phyloP scores from a whole-genome alignment of 2,797 vertebrate genomes.

The Rhynchonycteris naso region DNA sequence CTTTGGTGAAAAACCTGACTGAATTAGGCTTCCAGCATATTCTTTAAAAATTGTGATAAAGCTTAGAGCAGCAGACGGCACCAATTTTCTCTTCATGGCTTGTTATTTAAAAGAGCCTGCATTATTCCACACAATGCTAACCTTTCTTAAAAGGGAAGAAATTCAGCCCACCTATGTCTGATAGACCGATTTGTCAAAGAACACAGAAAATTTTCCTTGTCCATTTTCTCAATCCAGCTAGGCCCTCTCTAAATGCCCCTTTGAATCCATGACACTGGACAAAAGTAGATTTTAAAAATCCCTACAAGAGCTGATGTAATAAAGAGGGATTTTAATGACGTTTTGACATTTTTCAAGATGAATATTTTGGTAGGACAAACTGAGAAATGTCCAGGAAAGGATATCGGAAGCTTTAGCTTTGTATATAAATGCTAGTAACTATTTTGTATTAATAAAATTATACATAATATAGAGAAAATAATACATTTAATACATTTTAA shows the following conservation, averaged over 20 bases:
- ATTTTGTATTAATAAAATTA: constrained; percentile 35
- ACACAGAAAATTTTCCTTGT: background rate
- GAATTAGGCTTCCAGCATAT: constrained; percentile 9
- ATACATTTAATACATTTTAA: background rate
- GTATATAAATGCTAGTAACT: background rate
- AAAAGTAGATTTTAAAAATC: background rate
- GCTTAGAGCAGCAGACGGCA: background rate
- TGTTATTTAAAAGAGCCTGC: constrained; percentile 56
- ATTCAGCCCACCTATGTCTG: background rate
- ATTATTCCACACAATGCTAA: background rate
- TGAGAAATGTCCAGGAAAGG: constrained; percentile 45
- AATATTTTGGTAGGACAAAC: constrained; percentile 53
- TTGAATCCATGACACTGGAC: background rate
- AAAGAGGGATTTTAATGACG: constrained; percentile 58
- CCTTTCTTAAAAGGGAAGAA: constrained; percentile 4
- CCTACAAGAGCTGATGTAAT: background rate
- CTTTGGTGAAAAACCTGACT: constrained; percentile 42
- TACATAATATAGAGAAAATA: background rate
- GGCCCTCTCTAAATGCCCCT: background rate
- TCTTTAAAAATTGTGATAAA: constrained; percentile 49
- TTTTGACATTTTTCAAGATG: constrained; percentile 58
- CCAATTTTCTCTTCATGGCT: constrained; percentile 49
- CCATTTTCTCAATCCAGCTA: background rate
- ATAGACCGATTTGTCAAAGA: background rate
- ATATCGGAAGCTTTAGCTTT: background rate